A percentile compares a stretch with the other conserved stretches of the same genome.
These are phyloP conservation scores for Sussaba pulchella DNA, from an alignment of 2,888 invertebrate genomes.

Conservation along the genomic window DNA sequence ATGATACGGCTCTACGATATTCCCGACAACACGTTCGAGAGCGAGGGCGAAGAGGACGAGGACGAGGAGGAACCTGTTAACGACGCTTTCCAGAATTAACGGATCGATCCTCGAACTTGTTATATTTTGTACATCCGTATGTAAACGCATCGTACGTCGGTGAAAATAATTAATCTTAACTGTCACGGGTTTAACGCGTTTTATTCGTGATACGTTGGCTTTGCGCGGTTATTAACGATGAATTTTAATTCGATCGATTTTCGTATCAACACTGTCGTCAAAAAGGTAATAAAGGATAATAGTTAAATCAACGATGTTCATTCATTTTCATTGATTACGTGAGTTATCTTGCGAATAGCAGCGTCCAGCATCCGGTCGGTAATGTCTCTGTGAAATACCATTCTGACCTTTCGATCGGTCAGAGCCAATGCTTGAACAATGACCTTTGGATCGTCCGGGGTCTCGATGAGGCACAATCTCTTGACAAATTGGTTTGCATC, in stretches of 20 bases:
- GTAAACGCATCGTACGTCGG: conserved; percentile 9
- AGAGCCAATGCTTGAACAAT: conserved; percentile 87
- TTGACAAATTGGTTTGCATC: conserved; percentile 86
- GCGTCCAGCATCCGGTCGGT: conserved; percentile 88
- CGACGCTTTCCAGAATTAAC: conserved; percentile 82
- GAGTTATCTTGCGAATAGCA: conserved; percentile 89
- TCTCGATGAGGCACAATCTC: conserved; percentile 84
- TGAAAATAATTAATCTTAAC: conserved; percentile 15
- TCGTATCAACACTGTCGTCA: conserved; percentile 37
- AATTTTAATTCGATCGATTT: conserved; percentile 25
- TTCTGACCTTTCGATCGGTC: conserved; percentile 87
- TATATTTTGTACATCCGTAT: conserved; percentile 28
- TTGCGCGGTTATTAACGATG: neutral
- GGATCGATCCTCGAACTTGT: neutral
- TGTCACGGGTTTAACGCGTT: neutral
- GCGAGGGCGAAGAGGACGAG: conserved; percentile 96
- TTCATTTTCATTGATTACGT: too few species aligned
- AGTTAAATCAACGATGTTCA: conserved; percentile 26
- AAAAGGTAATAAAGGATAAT: conserved; percentile 56
- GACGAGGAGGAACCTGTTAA: conserved; percentile 88
- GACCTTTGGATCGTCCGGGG: conserved; percentile 85
- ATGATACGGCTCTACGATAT: conserved; percentile 99
- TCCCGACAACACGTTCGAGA: conserved; percentile 99
- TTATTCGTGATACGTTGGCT: neutral
- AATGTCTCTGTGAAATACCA: conserved; percentile 91